phyloP scores from a whole-genome alignment of 2,113 vertebrate species.

The Desmodus rotundus region DNA sequence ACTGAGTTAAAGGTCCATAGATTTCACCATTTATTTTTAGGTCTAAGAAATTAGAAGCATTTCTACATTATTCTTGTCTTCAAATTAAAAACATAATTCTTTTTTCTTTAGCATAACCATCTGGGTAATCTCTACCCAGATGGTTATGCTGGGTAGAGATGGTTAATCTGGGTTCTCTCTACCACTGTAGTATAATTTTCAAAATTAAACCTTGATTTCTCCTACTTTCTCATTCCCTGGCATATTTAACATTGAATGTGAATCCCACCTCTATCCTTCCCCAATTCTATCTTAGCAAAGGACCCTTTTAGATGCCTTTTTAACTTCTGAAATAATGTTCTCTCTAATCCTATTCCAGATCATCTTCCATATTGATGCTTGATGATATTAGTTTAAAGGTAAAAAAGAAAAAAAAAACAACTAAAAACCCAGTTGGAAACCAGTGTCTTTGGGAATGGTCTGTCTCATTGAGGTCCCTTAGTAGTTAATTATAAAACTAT shows the following conservation, averaged over 20 bases:
- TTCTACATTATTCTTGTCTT: not conserved
- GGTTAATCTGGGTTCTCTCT: too few relatives aligned
- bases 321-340: not conserved
- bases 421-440: not conserved
- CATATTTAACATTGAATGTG: not conserved
- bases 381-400: not conserved
- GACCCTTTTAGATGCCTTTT: not conserved
- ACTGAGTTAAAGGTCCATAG: not conserved
- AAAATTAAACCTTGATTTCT: not conserved
- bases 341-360: not conserved
- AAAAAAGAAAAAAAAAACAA: not conserved
- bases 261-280: not conserved
- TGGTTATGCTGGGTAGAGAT: too few relatives aligned
- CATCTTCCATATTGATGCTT: not conserved
- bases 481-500: not conserved
- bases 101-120: not conserved
- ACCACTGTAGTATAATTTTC: not conserved
- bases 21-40: not conserved
- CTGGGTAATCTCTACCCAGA: too few relatives aligned
- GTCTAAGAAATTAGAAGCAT: not conserved
- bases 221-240: not conserved
- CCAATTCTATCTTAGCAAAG: not conserved
- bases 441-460: not conserved
- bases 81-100: not conserved
- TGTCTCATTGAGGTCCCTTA: not conserved